Percentiles rank a stretch among this genome's conserved stretches.
Evolutionary conservation across 2,113 vertebrate species (phyloP).

Genomic region (Chrysochloris asiatica): DNA sequence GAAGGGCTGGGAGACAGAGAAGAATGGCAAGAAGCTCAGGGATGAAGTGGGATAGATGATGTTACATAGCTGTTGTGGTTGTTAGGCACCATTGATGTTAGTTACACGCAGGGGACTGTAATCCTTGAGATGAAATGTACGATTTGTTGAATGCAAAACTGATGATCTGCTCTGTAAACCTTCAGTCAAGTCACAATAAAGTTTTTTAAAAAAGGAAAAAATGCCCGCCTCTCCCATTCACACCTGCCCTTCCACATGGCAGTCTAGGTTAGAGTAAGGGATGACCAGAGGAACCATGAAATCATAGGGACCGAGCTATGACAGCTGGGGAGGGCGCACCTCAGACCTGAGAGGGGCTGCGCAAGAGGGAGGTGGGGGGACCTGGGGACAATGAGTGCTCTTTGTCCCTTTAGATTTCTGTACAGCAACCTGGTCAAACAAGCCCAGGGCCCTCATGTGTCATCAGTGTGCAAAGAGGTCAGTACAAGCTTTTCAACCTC

Average conservation of each 20-base stretch:
- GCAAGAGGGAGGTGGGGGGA: too few relatives aligned
- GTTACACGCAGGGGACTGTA: too few relatives aligned
- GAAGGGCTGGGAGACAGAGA: too few relatives aligned
- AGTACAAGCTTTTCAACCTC: neutral
- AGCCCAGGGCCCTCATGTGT: neutral
- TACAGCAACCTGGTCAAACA: neutral
- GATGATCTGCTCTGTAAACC: too few relatives aligned
- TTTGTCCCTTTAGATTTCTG: neutral
- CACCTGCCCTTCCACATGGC: neutral
- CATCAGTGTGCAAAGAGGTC: neutral
- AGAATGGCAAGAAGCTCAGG: too few relatives aligned
- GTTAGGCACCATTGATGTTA: too few relatives aligned
- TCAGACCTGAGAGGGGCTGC: neutral
- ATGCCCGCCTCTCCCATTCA: neutral
- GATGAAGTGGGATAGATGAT: too few relatives aligned
- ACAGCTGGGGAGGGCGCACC: neutral
- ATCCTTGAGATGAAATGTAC: too few relatives aligned
- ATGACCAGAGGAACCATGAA: neutral
- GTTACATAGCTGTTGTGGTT: too few relatives aligned
- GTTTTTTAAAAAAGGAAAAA: too few relatives aligned
- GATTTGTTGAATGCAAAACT: too few relatives aligned
- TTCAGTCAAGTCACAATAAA: too few relatives aligned
- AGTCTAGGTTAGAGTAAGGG: neutral
- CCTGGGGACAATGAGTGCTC: neutral
- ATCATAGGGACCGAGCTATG: neutral